Percentiles rank a stretch among this genome's conserved stretches.
Conservation (phyloP, 2,888 invertebrate species). For the Euplagia quadripunctaria region DNA sequence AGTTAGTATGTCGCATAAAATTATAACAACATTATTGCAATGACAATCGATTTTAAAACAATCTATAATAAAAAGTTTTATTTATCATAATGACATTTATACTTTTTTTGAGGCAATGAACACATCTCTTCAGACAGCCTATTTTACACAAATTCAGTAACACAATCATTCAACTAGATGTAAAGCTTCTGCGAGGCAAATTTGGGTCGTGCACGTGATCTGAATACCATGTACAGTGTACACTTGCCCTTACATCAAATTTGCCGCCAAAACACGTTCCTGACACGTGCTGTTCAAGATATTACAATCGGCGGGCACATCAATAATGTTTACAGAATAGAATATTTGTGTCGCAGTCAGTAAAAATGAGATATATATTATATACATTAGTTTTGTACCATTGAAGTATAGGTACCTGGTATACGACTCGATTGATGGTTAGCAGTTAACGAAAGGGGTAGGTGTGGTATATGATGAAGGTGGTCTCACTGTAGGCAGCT, state of each 20-base stretch:
- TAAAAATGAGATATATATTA: not conserved
- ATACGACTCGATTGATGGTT: not conserved
- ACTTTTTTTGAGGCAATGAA: conserved; percentile 15
- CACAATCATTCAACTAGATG: conserved; percentile 40
- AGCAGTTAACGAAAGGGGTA: no score
- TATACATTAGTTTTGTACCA: not conserved
- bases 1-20: no score
- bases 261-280: conserved; percentile 38
- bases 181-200: conserved; percentile 65
- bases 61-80: no score
- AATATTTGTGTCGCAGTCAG: not conserved
- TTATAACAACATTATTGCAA: no score
- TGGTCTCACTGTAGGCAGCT: no score
- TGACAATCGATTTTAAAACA: no score
- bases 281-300: conserved; percentile 21
- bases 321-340: not conserved
- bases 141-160: conserved; percentile 15
- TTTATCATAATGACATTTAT: conserved; percentile 14
- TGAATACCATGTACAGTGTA: conserved; percentile 49
- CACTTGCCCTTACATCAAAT: conserved; percentile 43
- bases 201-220: conserved; percentile 73
- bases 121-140: conserved; percentile 13
- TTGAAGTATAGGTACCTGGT: not conserved
- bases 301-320: conserved; percentile 11
- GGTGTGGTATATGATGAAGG: no score